phyloP scores from a whole-genome alignment of 2,888 invertebrate genomes.

The Eretmocerus hayati region DNA sequence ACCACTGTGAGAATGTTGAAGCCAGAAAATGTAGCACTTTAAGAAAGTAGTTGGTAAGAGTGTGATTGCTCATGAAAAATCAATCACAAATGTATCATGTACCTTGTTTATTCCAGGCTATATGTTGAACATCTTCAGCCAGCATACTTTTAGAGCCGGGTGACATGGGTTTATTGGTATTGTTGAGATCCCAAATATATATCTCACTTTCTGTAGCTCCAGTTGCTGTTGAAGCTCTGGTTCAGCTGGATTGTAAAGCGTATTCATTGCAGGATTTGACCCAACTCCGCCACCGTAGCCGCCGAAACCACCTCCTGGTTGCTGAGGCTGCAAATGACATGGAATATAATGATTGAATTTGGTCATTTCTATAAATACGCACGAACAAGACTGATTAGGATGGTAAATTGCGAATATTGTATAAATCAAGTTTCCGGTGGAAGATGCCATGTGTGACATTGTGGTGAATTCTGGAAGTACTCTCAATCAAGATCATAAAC shows the following conservation, averaged over 20 bases:
- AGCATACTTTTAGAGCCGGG: conserved; percentile 88
- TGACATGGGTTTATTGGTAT: conserved; percentile 82
- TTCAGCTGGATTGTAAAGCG: conserved; percentile 29
- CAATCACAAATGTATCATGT: conserved; percentile 4
- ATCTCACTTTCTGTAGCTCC: conserved; percentile 93
- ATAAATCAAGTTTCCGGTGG: too few relatives aligned
- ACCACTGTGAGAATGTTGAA: conserved; percentile 83
- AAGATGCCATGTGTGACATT: too few relatives aligned
- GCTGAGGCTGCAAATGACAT: neutral
- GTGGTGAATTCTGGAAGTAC: too few relatives aligned
- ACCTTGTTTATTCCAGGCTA: conserved; percentile 91
- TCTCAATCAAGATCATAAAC: too few relatives aligned
- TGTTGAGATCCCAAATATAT: conserved; percentile 93
- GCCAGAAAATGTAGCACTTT: conserved; percentile 87
- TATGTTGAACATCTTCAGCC: conserved; percentile 79
- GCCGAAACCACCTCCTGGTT: conserved; percentile 15
- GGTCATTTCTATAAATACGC: too few relatives aligned
- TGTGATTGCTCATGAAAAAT: too few relatives aligned
- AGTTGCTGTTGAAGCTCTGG: conserved; percentile 51
- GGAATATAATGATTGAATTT: conserved; percentile 85
- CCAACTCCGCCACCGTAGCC: conserved; percentile 55
- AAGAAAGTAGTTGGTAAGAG: too few relatives aligned
- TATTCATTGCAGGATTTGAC: conserved; percentile 50
- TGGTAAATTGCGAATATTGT: too few relatives aligned
- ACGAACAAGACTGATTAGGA: too few relatives aligned